Conservation (phyloP, 2,113 vertebrate genomes). For the Salvator merianae region DNA sequence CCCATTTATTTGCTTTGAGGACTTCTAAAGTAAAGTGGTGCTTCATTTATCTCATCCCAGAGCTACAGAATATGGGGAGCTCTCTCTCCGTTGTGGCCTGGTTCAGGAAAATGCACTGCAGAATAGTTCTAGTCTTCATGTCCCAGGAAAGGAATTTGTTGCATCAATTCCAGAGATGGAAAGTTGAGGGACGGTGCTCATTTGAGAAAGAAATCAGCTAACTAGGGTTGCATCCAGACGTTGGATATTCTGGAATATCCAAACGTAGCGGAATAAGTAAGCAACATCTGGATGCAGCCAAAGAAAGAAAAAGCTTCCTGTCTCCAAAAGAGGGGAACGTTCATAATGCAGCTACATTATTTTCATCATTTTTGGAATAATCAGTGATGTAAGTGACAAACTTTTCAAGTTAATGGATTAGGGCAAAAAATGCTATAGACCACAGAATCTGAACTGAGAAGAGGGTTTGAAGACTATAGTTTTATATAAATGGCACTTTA, state of each 20-base stretch:
- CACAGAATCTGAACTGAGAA: not conserved
- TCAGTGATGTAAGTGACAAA: conserved; percentile 12
- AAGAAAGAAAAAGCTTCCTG: not conserved
- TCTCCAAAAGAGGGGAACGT: conserved; percentile 51
- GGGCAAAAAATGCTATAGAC: not conserved
- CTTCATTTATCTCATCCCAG: conserved; percentile 29
- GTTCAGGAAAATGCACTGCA: conserved; percentile 17
- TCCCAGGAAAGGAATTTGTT: conserved; percentile 39
- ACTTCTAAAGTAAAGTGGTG: conserved; percentile 19
- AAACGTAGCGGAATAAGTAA: no score
- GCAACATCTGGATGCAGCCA: no score
- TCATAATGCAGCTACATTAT: conserved; percentile 25
- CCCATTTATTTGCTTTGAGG: not conserved
- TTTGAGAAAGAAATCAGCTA: conserved; percentile 58
- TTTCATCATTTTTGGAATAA: no score
- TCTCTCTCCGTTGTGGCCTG: conserved; percentile 6
- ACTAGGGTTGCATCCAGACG: no score
- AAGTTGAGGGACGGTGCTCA: conserved; percentile 34
- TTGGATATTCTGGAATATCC: no score
- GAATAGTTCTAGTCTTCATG: conserved; percentile 34
- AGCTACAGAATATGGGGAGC: conserved; percentile 7
- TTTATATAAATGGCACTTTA: not conserved
- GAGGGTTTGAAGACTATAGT: not conserved
- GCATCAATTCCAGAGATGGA: conserved; percentile 45
- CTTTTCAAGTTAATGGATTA: not conserved